Base-by-base conservation (phyloP, 2,888 invertebrate genomes). In the Spodoptera exigua region DNA sequence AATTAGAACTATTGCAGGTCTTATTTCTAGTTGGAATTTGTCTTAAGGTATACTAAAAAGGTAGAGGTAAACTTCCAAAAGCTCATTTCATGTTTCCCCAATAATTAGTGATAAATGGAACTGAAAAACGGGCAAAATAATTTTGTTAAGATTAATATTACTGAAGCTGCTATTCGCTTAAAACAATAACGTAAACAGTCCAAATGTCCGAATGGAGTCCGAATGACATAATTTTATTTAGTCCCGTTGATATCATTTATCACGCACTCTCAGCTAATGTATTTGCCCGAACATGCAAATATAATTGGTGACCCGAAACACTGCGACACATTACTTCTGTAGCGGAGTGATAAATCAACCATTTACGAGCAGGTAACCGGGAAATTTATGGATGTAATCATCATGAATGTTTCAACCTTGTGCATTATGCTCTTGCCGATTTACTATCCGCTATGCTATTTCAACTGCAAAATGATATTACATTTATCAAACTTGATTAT, bases 361-460 rank as follows among this genome's bases (percentile, higher is more conserved):
- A 84, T 87, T 88, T 85, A 86, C 81, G 77, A 76, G 78, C 83
- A 81, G 82, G 83, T 86, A 81, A 80, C 82, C 51, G 75, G 68
- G 47, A 78, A 83, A 89, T 89, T 89, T 89, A 89, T 88, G 85
- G 75, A 70, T 75, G 84, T 85, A 87, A 89, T 88, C 85, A 86
- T 80, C 84, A 81, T 81, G 82, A 85, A 86, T 85, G 81, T 85
- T 87, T 83, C 80, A 87, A 77, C 75, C 72, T 71, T 78, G 77
- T 84, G 78, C 82, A 85, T 84, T 80, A 80, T 57, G 52, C 48
- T 46, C 51, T 57, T 65, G 60, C 67, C 72, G 69, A 80, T 83
- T 81, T 78, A 81, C 77, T 74, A 70, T 68, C 70, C 61, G 56
- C 51, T 51, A 57, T 52, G 55, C 60, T 47, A 44, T 58, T 73